Base-by-base conservation (phyloP, 2,797 vertebrate species). In the Thamnophis elegans region DNA sequence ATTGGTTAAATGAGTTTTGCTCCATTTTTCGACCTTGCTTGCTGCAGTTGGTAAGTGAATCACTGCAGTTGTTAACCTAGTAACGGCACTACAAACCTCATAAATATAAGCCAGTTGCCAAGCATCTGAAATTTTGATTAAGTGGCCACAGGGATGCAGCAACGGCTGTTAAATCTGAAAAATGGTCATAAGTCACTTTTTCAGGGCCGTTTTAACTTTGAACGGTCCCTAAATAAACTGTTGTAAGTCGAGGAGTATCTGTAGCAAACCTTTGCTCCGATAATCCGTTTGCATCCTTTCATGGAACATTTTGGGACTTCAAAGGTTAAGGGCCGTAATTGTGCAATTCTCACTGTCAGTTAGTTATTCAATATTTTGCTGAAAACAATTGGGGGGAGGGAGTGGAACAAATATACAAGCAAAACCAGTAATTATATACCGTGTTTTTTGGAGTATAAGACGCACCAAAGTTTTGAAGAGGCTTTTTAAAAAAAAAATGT, bases 131-230 rank as follows among this genome's bases (percentile, higher is more conserved):
- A 22, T 78, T 10, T 10, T 5, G 18, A 22, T 78, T 3, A 22
- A 0, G 1, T 20, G 32, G 18, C 32, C 8, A 42, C 1, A 0
- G 32, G 68, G 7, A 42, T 36, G 18, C 32, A 22, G 8, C 3
- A 36, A 42, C 2, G 8, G 68, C 20, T 1, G 8, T 60, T 78
- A 68, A 68, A 28, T 32, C n/a, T 68, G n/a, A 68, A 68, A 68
- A 68, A 68, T 5, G 5, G 28, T 14, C 28, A 0, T 5, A n/a
- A 16, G n/a, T 11, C 32, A 42, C 18, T 22, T 8, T 10, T 78
- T 78, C 68, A 11, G 68, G 9, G 2, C 18, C 18, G 1, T 22
- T 20, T 9, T 22, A 82, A 47, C 20, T 82, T 47, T 1, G 73
- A 82, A 82, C 1, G 4, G 36, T 82, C 36, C 4, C 10, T 47